Base-by-base conservation (phyloP, 2,113 vertebrate genomes). In the Taurulus bubalis region DNA sequence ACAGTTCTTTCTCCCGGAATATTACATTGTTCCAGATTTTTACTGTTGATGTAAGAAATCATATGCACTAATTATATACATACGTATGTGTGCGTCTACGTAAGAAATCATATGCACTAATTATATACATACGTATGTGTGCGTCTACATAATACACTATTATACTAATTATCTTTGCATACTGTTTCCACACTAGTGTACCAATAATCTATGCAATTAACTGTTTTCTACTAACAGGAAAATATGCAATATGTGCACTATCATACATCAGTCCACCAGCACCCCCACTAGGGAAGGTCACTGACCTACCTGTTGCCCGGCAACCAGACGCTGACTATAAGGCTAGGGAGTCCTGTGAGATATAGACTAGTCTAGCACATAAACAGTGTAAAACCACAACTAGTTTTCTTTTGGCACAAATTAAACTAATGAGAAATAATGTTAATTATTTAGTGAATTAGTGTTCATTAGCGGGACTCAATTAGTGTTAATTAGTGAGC, bases 291-390 rank as follows among this genome's bases (percentile, higher is more conserved):
- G 2, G 6, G 3, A 16, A 28, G n/a, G 28, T 18, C 15, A 32
- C 32, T 64, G 32, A 71, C 59, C 30, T 36, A 49, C 36, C 56
- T 51, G 38, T 59, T 71, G 59, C 67, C 11, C 71, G 62, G 69
- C 36, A 26, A 36, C 69, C n/a, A 34, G 0, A 38, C 24, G 18
- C 49, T 32, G 12, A 34, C 24, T 3, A 32, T 36, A 45, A 26
- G 36, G 42, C 22, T 30, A 20, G 15, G 15, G 26, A 47, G 26
- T 45, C 34, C n/a, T 6, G 8, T 9, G n/a, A 69, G 11, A 68
- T 22, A 72, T 20, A 56, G 10, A n/a, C 8, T 58, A 64, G 24
- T n/a, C 11, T 45, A 6, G 68, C 62, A 65, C 20, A 66, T 51
- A 38, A 11, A 68, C 26, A 1, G 20, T 14, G 5, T 24, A 26